These are phyloP conservation scores for Daubentonia madagascariensis DNA, from an alignment of 2,113 vertebrate genomes.

Conservation along the genomic window DNA sequence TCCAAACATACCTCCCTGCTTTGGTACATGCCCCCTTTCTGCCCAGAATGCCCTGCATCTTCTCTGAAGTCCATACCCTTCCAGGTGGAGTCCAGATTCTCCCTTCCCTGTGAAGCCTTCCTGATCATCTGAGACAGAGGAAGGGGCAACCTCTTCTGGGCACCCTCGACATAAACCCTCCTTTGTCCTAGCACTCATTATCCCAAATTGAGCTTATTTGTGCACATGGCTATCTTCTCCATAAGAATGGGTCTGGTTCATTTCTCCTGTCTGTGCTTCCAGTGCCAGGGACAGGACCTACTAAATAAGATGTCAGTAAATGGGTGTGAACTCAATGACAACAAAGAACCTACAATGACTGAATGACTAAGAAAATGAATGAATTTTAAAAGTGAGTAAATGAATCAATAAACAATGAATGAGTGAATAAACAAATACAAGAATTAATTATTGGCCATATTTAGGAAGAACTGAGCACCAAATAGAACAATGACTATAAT, in stretches of 20 bases:
- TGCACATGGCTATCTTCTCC: neutral
- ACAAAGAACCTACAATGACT: neutral
- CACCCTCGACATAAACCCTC: neutral
- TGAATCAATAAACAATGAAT: neutral
- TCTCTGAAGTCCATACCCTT: neutral
- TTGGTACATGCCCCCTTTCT: neutral
- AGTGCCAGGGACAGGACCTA: neutral
- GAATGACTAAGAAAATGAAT: neutral
- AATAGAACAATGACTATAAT: neutral
- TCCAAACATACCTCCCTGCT: neutral
- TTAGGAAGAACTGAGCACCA: neutral
- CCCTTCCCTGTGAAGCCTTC: neutral
- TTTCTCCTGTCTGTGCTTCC: neutral
- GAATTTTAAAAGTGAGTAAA: neutral
- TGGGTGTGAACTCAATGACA: neutral
- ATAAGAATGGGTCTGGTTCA: neutral
- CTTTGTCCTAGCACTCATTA: neutral
- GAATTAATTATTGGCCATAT: neutral
- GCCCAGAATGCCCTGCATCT: neutral
- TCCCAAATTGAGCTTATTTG: neutral
- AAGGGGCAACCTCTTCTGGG: neutral
- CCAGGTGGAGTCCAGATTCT: neutral
- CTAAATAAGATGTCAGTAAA: neutral
- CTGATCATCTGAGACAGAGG: neutral
- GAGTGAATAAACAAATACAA: neutral